Conservation (phyloP, 2,797 vertebrate genomes). For the Picus viridis region DNA sequence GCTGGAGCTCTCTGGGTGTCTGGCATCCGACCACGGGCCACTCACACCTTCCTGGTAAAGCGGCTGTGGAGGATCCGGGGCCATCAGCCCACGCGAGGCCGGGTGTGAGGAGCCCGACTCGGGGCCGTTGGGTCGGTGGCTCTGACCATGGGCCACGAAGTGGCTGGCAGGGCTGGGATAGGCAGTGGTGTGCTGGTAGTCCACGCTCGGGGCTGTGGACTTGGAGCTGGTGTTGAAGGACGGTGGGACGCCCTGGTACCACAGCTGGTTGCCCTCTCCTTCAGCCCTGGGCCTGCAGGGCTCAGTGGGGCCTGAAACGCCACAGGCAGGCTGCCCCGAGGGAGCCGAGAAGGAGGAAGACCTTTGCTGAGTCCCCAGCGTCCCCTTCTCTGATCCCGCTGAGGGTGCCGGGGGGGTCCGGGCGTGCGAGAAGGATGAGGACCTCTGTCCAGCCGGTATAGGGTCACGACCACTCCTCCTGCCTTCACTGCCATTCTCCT, state of each 20-base stretch:
- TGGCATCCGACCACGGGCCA: not conserved
- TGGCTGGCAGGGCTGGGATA: not conserved
- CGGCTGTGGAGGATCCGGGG: constrained; percentile 21
- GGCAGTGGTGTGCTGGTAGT: constrained; percentile 11
- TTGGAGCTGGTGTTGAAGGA: constrained; percentile 38
- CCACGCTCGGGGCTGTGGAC: not conserved
- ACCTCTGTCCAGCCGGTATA: not conserved
- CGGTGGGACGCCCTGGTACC: constrained; percentile 55
- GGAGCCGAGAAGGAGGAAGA: constrained; percentile 52
- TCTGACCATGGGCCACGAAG: constrained; percentile 53
- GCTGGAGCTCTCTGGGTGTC: constrained; percentile 64
- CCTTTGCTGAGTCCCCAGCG: constrained; percentile 45
- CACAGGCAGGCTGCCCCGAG: not conserved
- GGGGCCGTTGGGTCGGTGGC: constrained; percentile 24
- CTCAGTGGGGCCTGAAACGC: not conserved
- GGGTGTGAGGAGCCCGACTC: constrained; percentile 7
- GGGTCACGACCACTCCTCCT: not conserved
- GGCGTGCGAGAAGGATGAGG: constrained; percentile 66
- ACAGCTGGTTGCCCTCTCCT: constrained; percentile 8
- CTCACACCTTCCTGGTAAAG: constrained; percentile 33
- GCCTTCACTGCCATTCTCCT: constrained; percentile 24
- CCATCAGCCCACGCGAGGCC: not conserved
- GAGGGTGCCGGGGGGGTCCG: not conserved
- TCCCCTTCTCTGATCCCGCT: constrained; percentile 27
- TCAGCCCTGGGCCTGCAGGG: not conserved